These are phyloP conservation scores for Bembecia ichneumoniformis DNA, from an alignment of 2,888 invertebrate genomes.

Conservation along the genomic window DNA sequence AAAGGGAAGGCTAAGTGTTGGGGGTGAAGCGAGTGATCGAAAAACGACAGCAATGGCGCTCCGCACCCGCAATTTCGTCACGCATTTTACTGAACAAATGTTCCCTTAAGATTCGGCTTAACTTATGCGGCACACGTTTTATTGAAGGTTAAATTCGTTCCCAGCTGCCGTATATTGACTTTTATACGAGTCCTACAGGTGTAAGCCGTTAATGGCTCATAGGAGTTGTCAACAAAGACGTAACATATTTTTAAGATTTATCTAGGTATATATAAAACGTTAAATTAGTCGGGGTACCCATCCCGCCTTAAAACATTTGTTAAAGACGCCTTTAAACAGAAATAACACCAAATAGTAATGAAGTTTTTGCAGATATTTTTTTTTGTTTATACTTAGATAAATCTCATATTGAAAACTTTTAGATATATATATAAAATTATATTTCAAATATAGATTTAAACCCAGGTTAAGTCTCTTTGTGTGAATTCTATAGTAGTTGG, in stretches of 20 bases:
- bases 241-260: neutral
- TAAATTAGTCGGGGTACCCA: conserved; percentile 1
- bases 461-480: too few relatives aligned
- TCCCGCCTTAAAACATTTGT: too few relatives aligned
- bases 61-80: conserved; percentile 63
- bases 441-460: too few relatives aligned
- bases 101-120: conserved; percentile 59
- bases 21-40: conserved; percentile 52
- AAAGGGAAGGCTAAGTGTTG: conserved; percentile 69
- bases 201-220: conserved; percentile 32
- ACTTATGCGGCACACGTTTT: conserved; percentile 65
- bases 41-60: conserved; percentile 43
- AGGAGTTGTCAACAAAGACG: conserved; percentile 8
- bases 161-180: conserved; percentile 33
- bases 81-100: conserved; percentile 67
- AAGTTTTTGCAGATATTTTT: too few relatives aligned
- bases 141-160: conserved; percentile 54
- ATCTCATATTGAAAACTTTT: too few relatives aligned
- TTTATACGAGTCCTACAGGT: conserved; percentile 40
- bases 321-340: too few relatives aligned
- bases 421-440: too few relatives aligned
- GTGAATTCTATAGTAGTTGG: too few relatives aligned
- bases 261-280: neutral
- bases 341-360: too few relatives aligned
- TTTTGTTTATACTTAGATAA: too few relatives aligned